Conservation (phyloP, 2,888 invertebrate species). For the Leptinotarsa juncta region DNA sequence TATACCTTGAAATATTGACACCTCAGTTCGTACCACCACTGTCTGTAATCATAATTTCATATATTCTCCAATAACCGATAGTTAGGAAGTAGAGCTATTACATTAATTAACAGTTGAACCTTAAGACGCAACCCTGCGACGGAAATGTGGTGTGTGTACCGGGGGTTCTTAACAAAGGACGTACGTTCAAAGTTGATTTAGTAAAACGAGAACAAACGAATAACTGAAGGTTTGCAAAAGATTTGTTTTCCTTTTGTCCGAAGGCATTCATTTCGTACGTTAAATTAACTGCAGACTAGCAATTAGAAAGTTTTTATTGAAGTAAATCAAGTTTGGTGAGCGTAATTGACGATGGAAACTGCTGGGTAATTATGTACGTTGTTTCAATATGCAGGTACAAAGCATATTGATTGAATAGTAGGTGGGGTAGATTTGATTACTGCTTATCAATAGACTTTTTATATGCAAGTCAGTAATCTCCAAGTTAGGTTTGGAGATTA, state of each 20-base stretch:
- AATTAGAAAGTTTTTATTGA: slow-evolving; percentile 36
- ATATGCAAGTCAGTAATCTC: no score
- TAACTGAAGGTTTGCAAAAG: slow-evolving; percentile 27
- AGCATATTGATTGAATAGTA: not conserved
- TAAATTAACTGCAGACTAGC: slow-evolving; percentile 33
- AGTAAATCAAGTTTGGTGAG: not conserved
- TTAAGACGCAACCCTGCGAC: slow-evolving; percentile 14
- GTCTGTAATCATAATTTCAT: not conserved
- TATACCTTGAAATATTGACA: no score
- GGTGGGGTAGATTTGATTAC: not conserved
- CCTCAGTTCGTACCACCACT: not conserved
- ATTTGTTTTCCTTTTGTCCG: slow-evolving; percentile 37
- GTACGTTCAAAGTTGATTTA: slow-evolving; percentile 16
- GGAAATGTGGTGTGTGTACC: slow-evolving; percentile 22
- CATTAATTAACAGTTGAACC: slow-evolving; percentile 28
- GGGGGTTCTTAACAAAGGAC: slow-evolving; percentile 21
- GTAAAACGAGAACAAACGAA: slow-evolving; percentile 24
- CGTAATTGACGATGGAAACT: not conserved
- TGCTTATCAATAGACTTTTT: no score
- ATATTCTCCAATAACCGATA: slow-evolving; percentile 28
- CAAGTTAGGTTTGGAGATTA: no score
- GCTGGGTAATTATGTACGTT: not conserved
- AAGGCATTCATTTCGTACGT: slow-evolving; percentile 31
- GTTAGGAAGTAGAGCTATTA: slow-evolving; percentile 8
- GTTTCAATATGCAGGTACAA: not conserved